Conservation (phyloP, 2,888 invertebrate species). For the Cacoxenus indagator region DNA sequence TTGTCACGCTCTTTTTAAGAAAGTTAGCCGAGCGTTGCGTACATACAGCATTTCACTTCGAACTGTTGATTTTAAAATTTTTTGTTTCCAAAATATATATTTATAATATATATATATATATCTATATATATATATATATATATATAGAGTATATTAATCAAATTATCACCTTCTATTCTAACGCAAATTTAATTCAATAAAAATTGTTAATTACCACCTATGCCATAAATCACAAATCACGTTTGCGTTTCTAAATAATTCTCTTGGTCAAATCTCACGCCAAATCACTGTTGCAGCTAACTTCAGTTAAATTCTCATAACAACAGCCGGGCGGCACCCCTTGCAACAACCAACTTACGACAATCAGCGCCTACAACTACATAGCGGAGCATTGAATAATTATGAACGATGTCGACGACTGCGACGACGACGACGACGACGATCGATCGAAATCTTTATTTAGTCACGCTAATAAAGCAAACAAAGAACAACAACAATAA, state of each 20-base stretch:
- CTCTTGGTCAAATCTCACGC: slow-evolving; percentile 42
- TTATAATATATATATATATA: not conserved
- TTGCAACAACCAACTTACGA: slow-evolving; percentile 8
- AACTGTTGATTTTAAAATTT: too few relatives aligned
- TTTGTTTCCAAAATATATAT: too few relatives aligned
- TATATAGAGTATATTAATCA: slow-evolving; percentile 45
- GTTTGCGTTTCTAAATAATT: not conserved
- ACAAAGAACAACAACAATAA: slow-evolving; percentile 19
- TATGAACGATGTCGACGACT: too few relatives aligned
- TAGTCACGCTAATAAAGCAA: slow-evolving; percentile 52
- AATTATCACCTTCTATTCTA: slow-evolving; percentile 58
- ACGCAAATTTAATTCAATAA: not conserved
- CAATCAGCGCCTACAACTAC: not conserved
- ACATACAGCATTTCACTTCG: too few relatives aligned
- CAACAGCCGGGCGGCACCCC: not conserved
- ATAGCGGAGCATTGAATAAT: slow-evolving; percentile 11
- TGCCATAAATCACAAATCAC: not conserved
- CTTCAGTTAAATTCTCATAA: not conserved
- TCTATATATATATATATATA: not conserved
- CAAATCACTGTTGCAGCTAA: slow-evolving; percentile 44
- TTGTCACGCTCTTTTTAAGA: not conserved
- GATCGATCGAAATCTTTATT: slow-evolving; percentile 61
- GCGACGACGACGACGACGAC: slow-evolving; percentile 60
- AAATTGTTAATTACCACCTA: not conserved
- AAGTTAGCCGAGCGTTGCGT: too few relatives aligned